These are phyloP conservation scores for Cosmia pyralina DNA, from an alignment of 2,888 invertebrate genomes.

Conservation along the genomic window DNA sequence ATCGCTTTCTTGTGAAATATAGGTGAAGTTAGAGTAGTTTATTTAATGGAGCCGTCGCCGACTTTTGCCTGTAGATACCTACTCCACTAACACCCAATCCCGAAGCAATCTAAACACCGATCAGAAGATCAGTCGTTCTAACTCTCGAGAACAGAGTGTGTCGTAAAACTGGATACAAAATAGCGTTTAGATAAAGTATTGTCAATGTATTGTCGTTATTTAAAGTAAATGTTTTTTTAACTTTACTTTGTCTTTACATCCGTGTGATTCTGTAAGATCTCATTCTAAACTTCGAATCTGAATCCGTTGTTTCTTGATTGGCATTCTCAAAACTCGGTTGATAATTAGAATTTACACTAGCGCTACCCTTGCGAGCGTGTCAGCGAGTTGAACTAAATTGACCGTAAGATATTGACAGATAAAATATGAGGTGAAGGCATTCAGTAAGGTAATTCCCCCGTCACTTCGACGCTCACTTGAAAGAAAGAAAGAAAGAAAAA, in stretches of 20 bases:
- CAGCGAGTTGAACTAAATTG: too few species aligned
- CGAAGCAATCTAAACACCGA: conserved; percentile 76
- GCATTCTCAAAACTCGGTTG: too few species aligned
- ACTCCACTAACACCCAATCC: conserved; percentile 70
- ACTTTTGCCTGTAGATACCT: conserved; percentile 65
- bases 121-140: conserved; percentile 62
- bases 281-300: too few species aligned
- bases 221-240: not conserved
- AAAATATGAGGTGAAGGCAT: too few species aligned
- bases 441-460: too few species aligned
- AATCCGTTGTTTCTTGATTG: too few species aligned
- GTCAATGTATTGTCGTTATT: not conserved
- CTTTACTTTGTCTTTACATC: not conserved
- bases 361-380: too few species aligned
- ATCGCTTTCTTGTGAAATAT: conserved; percentile 82
- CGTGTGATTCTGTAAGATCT: too few species aligned
- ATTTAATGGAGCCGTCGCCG: conserved; percentile 80
- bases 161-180: conserved; percentile 28
- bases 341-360: too few species aligned
- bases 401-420: too few species aligned
- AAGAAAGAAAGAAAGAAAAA: too few species aligned
- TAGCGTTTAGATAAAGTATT: conserved; percentile 11
- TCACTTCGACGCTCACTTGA: too few species aligned
- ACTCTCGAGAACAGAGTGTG: conserved; percentile 19
- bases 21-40: conserved; percentile 80